A percentile compares a stretch with the other conserved stretches of the same genome.
Conservation (phyloP, 2,888 invertebrate genomes). For the Busseola fusca region DNA sequence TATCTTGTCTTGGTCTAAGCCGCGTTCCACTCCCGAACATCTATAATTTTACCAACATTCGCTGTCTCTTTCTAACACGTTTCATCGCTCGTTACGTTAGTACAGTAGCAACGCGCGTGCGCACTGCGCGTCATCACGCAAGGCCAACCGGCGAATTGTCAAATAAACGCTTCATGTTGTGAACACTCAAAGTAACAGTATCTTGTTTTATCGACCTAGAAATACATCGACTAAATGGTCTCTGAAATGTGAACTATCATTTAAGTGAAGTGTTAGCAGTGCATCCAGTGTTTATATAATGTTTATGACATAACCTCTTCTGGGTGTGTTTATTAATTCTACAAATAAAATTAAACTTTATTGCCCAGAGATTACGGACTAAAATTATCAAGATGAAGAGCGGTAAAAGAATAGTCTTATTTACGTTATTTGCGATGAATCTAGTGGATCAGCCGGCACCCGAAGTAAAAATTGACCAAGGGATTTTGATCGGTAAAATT, state of each 20-base stretch:
- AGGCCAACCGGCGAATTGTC: constrained; percentile 51
- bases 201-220: background rate
- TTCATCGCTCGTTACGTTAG: constrained; percentile 55
- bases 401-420: constrained; percentile 75
- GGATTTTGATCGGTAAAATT: constrained; percentile 79
- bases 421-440: constrained; percentile 79
- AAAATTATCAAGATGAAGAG: constrained; percentile 69
- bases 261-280: background rate
- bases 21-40: constrained; percentile 7
- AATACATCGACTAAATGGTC: background rate
- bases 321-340: background rate
- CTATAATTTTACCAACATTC: background rate
- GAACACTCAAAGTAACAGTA: background rate
- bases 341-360: constrained; percentile 24
- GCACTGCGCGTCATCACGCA: constrained; percentile 54
- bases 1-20: background rate
- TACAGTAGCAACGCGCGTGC: constrained; percentile 63
- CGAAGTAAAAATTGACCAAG: constrained; percentile 80
- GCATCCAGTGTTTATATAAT: background rate
- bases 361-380: background rate
- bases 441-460: constrained; percentile 83
- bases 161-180: constrained; percentile 44
- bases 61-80: constrained; percentile 41
- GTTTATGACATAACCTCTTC: constrained; percentile 46
- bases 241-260: background rate